Conservation (phyloP, 2,113 vertebrate species). For the Atrichornis clamosus region DNA sequence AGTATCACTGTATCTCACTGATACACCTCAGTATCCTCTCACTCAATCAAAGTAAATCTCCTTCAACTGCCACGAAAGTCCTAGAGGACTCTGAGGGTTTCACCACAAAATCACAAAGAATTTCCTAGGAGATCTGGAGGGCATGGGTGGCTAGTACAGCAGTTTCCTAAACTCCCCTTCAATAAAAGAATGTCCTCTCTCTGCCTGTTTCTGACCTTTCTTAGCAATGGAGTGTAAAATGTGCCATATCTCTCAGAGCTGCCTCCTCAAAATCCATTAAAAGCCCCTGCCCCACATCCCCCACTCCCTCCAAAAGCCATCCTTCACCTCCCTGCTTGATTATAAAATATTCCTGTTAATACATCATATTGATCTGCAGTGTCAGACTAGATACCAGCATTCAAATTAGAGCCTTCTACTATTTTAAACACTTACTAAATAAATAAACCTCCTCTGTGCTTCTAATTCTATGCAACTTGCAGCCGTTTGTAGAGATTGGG, state of each 20-base stretch:
- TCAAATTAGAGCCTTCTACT: not conserved
- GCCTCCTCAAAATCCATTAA: not conserved
- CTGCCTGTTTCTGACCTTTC: not conserved
- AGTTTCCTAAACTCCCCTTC: not conserved
- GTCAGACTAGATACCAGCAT: slow-evolving; percentile 5
- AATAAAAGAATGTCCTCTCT: not conserved
- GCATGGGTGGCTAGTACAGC: not conserved
- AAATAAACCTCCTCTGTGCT: not conserved
- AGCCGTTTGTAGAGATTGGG: not conserved
- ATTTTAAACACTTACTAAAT: slow-evolving; percentile 23
- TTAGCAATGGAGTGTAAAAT: not conserved
- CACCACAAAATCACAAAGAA: slow-evolving; percentile 1
- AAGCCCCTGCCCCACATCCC: not conserved
- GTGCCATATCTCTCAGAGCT: not conserved
- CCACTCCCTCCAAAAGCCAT: not conserved
- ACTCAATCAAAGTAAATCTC: not conserved
- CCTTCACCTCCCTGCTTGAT: not conserved
- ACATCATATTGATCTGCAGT: slow-evolving; percentile 33
- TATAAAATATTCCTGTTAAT: not conserved
- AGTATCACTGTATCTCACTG: too few relatives aligned
- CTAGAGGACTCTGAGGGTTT: not conserved
- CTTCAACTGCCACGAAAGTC: not conserved
- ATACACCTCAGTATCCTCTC: not conserved
- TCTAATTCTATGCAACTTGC: slow-evolving; percentile 31
- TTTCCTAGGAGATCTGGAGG: not conserved